Conservation (phyloP, 2,113 vertebrate species). For the Cololabis saira region DNA sequence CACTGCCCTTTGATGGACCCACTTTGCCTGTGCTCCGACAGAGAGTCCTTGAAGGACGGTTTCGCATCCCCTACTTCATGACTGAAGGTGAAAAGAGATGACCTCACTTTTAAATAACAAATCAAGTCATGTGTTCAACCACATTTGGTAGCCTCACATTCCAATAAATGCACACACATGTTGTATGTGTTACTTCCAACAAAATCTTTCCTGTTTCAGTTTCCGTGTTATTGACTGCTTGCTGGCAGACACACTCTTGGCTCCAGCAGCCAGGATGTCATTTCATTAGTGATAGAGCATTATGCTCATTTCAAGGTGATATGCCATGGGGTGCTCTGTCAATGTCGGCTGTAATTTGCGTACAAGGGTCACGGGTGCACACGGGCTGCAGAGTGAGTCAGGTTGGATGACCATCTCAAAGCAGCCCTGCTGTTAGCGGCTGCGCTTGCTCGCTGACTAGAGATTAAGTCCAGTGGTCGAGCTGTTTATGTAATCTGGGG, state of each 20-base stretch:
- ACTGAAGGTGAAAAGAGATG: slow-evolving; percentile 89
- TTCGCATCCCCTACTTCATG: slow-evolving; percentile 99
- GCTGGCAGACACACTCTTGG: slow-evolving; percentile 8
- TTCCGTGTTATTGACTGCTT: slow-evolving; percentile 7
- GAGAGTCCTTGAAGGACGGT: slow-evolving; percentile 95
- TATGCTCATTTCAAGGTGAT: slow-evolving; percentile 35
- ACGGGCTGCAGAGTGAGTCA: slow-evolving; percentile 49
- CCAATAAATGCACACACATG: background rate
- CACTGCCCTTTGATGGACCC: slow-evolving; percentile 95
- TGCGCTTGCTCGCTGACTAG: slow-evolving; percentile 50
- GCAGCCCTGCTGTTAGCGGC: slow-evolving; percentile 58
- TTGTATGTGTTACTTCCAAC: no score
- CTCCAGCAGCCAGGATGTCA: slow-evolving; percentile 25
- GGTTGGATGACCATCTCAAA: slow-evolving; percentile 46
- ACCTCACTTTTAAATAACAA: background rate
- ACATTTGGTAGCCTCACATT: background rate
- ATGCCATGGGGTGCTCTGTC: slow-evolving; percentile 15
- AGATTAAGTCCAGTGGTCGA: slow-evolving; percentile 70
- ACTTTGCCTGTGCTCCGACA: slow-evolving; percentile 95
- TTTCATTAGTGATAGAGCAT: slow-evolving; percentile 33
- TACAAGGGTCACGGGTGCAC: slow-evolving; percentile 8
- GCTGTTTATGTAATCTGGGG: slow-evolving; percentile 74
- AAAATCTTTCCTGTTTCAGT: slow-evolving; percentile 12
- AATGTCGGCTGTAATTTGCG: slow-evolving; percentile 25
- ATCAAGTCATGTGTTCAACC: background rate